Percentiles rank a stretch among this genome's conserved stretches.
Evolutionary conservation across 2,888 invertebrate species (phyloP).

Genomic region (Xestobium rufovillosum): DNA sequence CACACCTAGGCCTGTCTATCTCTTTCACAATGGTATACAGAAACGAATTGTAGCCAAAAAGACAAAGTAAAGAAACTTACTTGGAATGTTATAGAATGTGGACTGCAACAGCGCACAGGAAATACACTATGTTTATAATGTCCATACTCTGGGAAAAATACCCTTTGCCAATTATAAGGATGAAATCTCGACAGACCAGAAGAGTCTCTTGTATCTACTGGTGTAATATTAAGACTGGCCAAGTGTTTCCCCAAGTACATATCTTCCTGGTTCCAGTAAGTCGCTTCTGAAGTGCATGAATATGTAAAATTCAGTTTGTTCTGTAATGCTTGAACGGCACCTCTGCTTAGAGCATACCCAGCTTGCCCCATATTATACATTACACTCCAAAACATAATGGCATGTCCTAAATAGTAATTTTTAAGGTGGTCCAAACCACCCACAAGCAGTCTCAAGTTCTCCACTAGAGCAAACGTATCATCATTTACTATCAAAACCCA

Average conservation of each 20-base stretch:
- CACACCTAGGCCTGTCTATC: no score
- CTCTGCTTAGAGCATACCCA: slow-evolving; percentile 50
- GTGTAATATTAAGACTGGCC: slow-evolving; percentile 43
- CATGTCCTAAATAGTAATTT: slow-evolving; percentile 49
- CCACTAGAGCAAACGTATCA: slow-evolving; percentile 48
- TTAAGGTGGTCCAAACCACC: slow-evolving; percentile 42
- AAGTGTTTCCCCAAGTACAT: slow-evolving; percentile 51
- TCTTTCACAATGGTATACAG: no score
- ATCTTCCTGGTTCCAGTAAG: slow-evolving; percentile 52
- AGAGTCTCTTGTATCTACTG: slow-evolving; percentile 47
- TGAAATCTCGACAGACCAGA: slow-evolving; percentile 47
- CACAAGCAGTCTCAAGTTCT: slow-evolving; percentile 49
- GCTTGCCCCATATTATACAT: slow-evolving; percentile 49
- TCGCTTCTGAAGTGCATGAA: slow-evolving; percentile 43
- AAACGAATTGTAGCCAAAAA: no score
- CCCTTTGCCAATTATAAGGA: slow-evolving; percentile 43
- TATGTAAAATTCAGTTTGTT: slow-evolving; percentile 39
- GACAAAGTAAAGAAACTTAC: no score
- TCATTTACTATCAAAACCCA: slow-evolving; percentile 52
- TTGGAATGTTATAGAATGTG: slow-evolving; percentile 46
- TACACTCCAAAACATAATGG: slow-evolving; percentile 48
- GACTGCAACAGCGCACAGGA: slow-evolving; percentile 48
- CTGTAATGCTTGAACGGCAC: slow-evolving; percentile 41
- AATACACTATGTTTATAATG: slow-evolving; percentile 47
- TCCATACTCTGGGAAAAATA: slow-evolving; percentile 40